phyloP scores from a whole-genome alignment of 1,140 invertebrate species.

The Aplysia californica region DNA sequence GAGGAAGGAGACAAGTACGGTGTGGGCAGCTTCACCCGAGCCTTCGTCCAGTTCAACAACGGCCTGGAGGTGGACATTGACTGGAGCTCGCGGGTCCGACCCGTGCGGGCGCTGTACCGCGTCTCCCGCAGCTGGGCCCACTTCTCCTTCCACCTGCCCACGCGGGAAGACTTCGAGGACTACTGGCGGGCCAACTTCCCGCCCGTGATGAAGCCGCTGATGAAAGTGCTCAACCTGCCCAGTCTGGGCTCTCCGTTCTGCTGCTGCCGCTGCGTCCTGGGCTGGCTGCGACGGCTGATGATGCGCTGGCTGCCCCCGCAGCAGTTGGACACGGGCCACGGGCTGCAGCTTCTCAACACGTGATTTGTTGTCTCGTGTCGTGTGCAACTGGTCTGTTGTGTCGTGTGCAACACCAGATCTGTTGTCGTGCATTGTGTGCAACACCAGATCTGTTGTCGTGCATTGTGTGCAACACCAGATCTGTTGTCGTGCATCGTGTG shows the following conservation, averaged over 20 bases:
- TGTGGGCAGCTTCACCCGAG: constrained; percentile 60
- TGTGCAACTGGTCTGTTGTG: no score
- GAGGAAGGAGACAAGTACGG: constrained; percentile 30
- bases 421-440: no score
- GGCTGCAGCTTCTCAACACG: constrained; percentile 61
- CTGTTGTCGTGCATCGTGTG: no score
- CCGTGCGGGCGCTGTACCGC: constrained; percentile 45
- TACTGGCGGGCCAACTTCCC: constrained; percentile 64
- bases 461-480: no score
- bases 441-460: no score
- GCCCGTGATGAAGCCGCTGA: constrained; percentile 51
- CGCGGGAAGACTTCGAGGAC: constrained; percentile 51
- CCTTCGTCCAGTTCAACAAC: constrained; percentile 58
- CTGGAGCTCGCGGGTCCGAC: constrained; percentile 47
- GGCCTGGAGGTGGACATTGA: constrained; percentile 44
- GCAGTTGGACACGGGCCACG: constrained; percentile 65
- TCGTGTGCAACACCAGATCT: no score
- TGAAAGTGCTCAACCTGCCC: constrained; percentile 54
- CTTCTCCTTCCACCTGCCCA: constrained; percentile 63
- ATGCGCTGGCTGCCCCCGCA: constrained; percentile 63
- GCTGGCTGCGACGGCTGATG: constrained; percentile 58
- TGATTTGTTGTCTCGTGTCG: no score
- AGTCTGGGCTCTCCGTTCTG: constrained; percentile 45
- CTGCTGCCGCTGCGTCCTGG: constrained; percentile 51
- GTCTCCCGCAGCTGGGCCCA: constrained; percentile 59